Evolutionary conservation across 2,113 vertebrate genomes (phyloP).

Genomic region (Jacana jacana): DNA sequence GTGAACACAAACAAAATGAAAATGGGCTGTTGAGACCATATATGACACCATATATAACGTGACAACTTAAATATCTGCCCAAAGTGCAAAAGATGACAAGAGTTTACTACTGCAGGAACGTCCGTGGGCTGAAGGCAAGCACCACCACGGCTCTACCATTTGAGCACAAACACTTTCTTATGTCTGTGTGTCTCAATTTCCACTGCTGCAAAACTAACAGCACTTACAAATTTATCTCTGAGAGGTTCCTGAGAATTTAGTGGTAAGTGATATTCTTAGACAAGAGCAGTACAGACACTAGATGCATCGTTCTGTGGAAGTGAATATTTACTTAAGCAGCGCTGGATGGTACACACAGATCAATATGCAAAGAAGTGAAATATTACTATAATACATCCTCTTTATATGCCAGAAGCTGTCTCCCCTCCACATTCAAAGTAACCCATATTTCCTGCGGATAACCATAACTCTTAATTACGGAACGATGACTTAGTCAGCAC

Average conservation of each 20-base stretch:
- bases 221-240: background rate
- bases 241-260: background rate
- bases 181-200: background rate
- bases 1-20: background rate
- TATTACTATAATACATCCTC: background rate
- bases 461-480: background rate
- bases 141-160: background rate
- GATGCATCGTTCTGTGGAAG: background rate
- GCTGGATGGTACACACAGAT: background rate
- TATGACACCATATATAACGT: background rate
- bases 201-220: background rate
- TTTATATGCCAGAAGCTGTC: background rate
- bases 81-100: background rate
- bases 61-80: background rate
- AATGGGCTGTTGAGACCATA: background rate
- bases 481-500: background rate
- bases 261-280: background rate
- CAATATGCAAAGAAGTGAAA: background rate
- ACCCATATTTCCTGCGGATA: slow-evolving; percentile 5
- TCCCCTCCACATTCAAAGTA: background rate
- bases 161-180: background rate
- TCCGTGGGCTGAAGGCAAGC: background rate
- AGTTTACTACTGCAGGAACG: background rate
- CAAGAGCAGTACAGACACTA: background rate
- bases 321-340: background rate